Base-by-base conservation (phyloP, 2,888 invertebrate species). In the Sinohyriopsis cumingii region DNA sequence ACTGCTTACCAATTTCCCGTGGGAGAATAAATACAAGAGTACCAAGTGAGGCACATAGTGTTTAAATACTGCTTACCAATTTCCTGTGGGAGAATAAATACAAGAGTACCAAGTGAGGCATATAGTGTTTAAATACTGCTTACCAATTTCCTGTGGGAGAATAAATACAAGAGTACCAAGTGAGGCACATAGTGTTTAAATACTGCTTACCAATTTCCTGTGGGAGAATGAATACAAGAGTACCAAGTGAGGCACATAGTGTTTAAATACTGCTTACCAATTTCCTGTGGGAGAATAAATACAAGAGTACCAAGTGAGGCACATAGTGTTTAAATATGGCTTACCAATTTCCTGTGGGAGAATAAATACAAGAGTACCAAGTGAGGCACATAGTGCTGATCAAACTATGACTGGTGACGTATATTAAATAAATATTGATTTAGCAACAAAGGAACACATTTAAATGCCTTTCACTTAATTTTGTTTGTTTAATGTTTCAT, bases 111-210 rank as follows among this genome's bases (percentile, higher is more conserved):
- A 55, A 22, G n/a, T 24, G 55, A 12, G 22, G n/a, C n/a, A n/a
- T n/a, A n/a, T n/a, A 89, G 95, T 93, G 88, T 96, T 95, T 69
- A 98, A 91, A 89, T 96, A 97, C 69, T 94, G 92, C 71, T 92
- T 91, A 0, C 94, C 95, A 6, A 95, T 93, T 72, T 92, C 92
- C 83, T 93, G 91, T n/a, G 75, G 73, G 19, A 15, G 15, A 45
- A 59, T 22, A 15, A 15, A 24, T 55, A n/a, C 6, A 9, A 65
- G 25, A 54, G 18, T 12, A 7, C 25, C 55, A 55, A 22, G n/a
- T 24, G 55, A 12, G 22, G n/a, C n/a, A 90, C 76, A 98, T 92
- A 89, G 95, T 93, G 88, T 96, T 95, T 69, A 98, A 91, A 89
- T 96, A 97, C 69, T 94, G 92, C 71, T 92, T 91, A 0, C 94